Base-by-base conservation (phyloP, 2,797 vertebrate genomes). In the Onychomys arenicola region DNA sequence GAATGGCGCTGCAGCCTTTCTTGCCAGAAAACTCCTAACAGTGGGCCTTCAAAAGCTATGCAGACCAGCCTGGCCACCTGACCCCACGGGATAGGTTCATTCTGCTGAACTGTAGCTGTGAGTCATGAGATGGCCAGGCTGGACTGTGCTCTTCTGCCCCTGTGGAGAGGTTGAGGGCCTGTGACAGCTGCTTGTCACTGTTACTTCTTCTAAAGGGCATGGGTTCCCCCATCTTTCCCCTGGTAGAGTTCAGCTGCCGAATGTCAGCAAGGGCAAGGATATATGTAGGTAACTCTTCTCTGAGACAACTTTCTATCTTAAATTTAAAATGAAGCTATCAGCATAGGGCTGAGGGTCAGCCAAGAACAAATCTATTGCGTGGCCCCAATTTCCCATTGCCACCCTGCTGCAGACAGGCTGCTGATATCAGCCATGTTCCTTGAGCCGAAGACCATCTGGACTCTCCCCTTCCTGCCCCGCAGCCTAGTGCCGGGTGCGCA, bases 361-460 rank as follows among this genome's bases (percentile, higher is more conserved):
- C 93, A 91, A 94, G 88, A 86, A 43, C 81, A 96, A 90, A 95
- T 84, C 76, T 91, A 55, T 90, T 88, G 43, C 40, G 91, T 96
- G 94, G 85, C 95, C 93, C 81, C 71, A 63, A 82, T 93, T 89
- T 96, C 87, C 90, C 40, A 59, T 92, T 94, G 34, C 76, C 65
- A 49, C 80, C 84, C 57, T 29, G 67, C 57, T 29, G 90, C 43
- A 76, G 55, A 52, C 63, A 32, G 40, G 49, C 78, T 59, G 82
- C 91, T 95, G 94, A 96, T 95, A 81, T 96, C 61, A 52, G n/a
- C 29, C 11, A 5, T 69, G 63, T n/a, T 84, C 49, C 84, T 82
- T 11, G 46, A 87, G 91, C 87, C 91, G 65, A 59, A 88, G 84
- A 87, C 81, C 90, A 80, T 76, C 83, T 77, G 71, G n/a, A 55